Conservation (phyloP, 2,797 vertebrate species). For the Psittacula derbiana region DNA sequence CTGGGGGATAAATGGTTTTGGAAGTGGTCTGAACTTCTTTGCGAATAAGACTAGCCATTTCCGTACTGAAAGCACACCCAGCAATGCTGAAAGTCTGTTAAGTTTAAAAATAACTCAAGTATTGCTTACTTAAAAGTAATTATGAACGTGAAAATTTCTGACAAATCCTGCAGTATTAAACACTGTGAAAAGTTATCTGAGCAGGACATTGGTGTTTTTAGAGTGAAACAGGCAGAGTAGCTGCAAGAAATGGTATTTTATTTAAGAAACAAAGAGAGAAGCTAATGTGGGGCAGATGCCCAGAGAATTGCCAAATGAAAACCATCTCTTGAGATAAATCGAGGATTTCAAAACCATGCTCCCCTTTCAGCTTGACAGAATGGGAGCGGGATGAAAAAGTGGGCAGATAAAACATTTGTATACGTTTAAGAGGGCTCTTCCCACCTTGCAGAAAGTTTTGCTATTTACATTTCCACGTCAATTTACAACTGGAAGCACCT, state of each 20-base stretch:
- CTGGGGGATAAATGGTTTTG: neutral
- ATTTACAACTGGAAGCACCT: neutral
- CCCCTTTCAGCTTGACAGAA: neutral
- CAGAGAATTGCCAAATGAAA: neutral
- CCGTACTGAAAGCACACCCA: neutral
- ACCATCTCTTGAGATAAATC: neutral
- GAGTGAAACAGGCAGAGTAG: neutral
- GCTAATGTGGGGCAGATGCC: constrained; percentile 9
- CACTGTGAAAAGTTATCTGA: neutral
- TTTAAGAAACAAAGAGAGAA: constrained; percentile 6
- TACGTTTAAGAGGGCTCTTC: neutral
- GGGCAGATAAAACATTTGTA: neutral
- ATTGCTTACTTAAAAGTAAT: neutral
- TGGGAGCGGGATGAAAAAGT: neutral
- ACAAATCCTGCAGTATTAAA: neutral
- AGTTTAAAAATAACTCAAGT: neutral
- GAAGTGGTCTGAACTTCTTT: neutral
- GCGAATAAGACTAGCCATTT: neutral
- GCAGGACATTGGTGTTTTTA: neutral
- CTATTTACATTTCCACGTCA: neutral
- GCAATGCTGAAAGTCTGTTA: neutral
- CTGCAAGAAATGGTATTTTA: neutral
- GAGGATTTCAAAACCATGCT: neutral
- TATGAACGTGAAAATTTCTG: neutral
- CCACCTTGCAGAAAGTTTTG: neutral